A percentile compares a stretch with the other conserved stretches of the same genome.
phyloP scores from a whole-genome alignment of 2,113 vertebrate species.

The Ibidorhyncha struthersii region DNA sequence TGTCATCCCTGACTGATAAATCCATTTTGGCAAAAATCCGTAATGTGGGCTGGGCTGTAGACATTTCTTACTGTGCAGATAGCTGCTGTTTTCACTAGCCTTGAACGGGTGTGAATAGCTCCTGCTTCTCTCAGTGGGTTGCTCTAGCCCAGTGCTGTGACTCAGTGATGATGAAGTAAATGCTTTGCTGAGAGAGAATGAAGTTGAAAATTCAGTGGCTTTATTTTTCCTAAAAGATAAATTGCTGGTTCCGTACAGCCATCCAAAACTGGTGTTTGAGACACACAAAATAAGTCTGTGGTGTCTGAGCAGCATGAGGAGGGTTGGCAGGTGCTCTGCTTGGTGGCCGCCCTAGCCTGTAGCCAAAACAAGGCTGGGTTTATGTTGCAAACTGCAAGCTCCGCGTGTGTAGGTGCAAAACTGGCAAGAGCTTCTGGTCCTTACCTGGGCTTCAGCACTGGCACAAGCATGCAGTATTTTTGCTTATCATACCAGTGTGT shows the following conservation, averaged over 20 bases:
- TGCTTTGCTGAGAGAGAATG: neutral
- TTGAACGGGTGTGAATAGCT: neutral
- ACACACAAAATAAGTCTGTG: neutral
- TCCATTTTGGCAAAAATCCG: neutral
- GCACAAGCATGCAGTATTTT: neutral
- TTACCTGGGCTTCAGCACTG: neutral
- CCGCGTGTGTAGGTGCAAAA: rapidly evolving
- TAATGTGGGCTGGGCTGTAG: neutral
- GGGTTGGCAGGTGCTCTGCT: neutral
- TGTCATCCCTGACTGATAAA: neutral
- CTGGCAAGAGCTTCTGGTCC: neutral
- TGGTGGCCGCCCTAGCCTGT: neutral
- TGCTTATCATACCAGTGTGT: neutral
- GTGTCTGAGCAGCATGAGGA: neutral
- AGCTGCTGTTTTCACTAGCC: neutral
- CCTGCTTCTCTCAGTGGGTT: neutral
- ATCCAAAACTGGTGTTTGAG: neutral
- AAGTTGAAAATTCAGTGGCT: neutral
- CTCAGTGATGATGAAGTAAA: neutral
- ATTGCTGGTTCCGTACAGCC: neutral
- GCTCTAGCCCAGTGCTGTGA: neutral
- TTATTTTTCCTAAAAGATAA: neutral
- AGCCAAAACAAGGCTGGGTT: neutral
- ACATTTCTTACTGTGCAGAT: neutral
- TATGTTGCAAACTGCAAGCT: neutral